These are phyloP conservation scores for Caenorhabditis plicata DNA, from an alignment of 2,888 invertebrate genomes.

Conservation along the genomic window DNA sequence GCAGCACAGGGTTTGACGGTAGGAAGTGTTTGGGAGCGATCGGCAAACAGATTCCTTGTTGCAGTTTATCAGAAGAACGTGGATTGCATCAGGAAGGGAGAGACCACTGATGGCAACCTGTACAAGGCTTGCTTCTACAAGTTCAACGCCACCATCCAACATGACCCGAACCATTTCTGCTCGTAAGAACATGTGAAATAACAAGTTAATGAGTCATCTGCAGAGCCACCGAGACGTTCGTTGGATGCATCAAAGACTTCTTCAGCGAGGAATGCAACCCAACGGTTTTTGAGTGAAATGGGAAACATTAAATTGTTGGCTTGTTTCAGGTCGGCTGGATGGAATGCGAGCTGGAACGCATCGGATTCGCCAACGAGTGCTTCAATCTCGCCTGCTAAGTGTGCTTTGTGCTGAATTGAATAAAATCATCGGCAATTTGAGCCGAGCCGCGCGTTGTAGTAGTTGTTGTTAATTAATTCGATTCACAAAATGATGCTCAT, in stretches of 20 bases:
- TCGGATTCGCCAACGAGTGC: constrained; percentile 45
- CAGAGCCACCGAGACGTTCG: constrained; percentile 24
- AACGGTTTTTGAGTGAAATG: constrained; percentile 1
- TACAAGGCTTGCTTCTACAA: constrained; percentile 35
- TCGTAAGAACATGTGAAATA: neutral
- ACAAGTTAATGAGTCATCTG: neutral
- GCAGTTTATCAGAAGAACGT: constrained; percentile 31
- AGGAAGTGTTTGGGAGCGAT: neutral
- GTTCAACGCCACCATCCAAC: constrained; percentile 33
- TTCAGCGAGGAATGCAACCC: constrained; percentile 31
- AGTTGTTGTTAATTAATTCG: too few species aligned
- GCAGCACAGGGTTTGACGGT: constrained; percentile 43
- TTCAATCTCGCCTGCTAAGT: constrained; percentile 27
- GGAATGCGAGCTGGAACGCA: constrained; percentile 41
- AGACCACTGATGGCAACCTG: constrained; percentile 25
- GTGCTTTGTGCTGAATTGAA: too few species aligned
- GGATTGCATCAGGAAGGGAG: constrained; percentile 30
- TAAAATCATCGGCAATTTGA: too few species aligned
- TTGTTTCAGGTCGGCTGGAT: constrained; percentile 39
- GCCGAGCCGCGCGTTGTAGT: too few species aligned
- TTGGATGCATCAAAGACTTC: constrained; percentile 29
- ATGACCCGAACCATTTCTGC: constrained; percentile 38
- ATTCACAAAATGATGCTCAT: too few species aligned
- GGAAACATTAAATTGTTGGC: neutral
- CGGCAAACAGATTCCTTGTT: neutral